Evolutionary conservation across 2,888 invertebrate species (phyloP), one percentile per base, ranked within the genome.

Genomic region (Julus scanicus): DNA sequence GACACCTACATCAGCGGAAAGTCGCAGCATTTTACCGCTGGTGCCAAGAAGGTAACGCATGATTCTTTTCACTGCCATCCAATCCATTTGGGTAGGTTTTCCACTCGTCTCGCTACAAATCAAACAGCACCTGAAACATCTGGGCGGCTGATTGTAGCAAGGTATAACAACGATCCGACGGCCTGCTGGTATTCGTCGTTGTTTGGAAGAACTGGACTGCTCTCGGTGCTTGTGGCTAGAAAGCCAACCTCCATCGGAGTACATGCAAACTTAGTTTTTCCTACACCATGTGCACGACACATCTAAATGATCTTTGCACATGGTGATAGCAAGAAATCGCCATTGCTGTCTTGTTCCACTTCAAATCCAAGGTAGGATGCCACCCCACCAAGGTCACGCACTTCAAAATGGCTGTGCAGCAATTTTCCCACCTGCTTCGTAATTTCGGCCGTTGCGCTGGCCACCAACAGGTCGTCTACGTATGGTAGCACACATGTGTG

Each of bases 331-430:
- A 86, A n/a, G 86, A 86, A 86, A n/a, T 39, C 40, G 13, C 86
- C 86, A 48, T 86, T 48, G 3, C 15, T 48, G 6, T 49, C 17
- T 13, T 48, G 17, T 86, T 86, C 86, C 39, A 86, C 40, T 17
- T 86, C 44, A 9, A 86, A 44, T 1, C 49, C 86, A 11, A 86
- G 86, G 48, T 86, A 86, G 4, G 39, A 48, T 17, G 48, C 48
- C 15, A 48, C 86, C 13, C 44, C 48, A 5, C 86, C 86, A 4
- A 44, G 40, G 2, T 86, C 86, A 0, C 40, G 13, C 40, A 86
- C 86, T 49, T 86, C 86, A 48, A 86, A 86, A n/a, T 86, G 86
- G 17, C 17, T 57, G 48, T 39, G 11, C 1, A 86, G 86, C 49
- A 57, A 11, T 49, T 39, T 11, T 11, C 86, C 48, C 5, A 86